A percentile compares a stretch with the other conserved stretches of the same genome.
These are phyloP conservation scores for Emydoidea blandingii DNA, from an alignment of 2,797 vertebrate species.

Conservation along the genomic window DNA sequence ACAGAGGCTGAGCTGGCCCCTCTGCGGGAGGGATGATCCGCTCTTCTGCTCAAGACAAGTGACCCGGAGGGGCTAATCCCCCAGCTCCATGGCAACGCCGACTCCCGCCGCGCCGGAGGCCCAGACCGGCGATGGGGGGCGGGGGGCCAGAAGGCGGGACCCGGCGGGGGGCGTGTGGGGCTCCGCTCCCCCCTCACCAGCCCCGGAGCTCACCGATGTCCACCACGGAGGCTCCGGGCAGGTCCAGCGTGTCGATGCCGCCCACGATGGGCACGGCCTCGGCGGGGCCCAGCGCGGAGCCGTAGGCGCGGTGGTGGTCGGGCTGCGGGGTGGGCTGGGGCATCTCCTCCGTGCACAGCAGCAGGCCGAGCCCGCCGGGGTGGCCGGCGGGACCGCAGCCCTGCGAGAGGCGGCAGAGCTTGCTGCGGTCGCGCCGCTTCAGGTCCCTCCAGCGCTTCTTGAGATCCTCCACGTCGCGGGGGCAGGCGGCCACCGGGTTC, in stretches of 20 bases:
- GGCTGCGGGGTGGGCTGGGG: slow-evolving; percentile 26
- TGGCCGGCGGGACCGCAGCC: slow-evolving; percentile 42
- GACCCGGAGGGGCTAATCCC: background rate
- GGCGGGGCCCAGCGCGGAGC: slow-evolving; percentile 16
- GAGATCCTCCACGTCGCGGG: slow-evolving; percentile 73
- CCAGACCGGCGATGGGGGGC: background rate
- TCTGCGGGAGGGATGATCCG: background rate
- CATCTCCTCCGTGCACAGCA: slow-evolving; percentile 30
- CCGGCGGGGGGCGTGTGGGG: background rate
- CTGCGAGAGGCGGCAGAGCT: slow-evolving; percentile 65
- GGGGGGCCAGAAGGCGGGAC: too few relatives aligned
- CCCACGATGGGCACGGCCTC: slow-evolving; percentile 70
- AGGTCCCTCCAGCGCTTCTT: slow-evolving; percentile 76
- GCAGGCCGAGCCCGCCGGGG: slow-evolving; percentile 54
- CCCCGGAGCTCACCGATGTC: slow-evolving; percentile 57
- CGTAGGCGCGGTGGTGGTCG: slow-evolving; percentile 10
- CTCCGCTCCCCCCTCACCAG: background rate
- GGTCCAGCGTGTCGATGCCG: slow-evolving; percentile 74
- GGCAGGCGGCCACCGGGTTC: slow-evolving; percentile 66
- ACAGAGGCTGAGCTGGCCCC: background rate
- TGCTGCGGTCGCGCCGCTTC: slow-evolving; percentile 74
- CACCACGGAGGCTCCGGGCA: slow-evolving; percentile 56
- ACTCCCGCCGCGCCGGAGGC: background rate
- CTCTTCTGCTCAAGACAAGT: too few relatives aligned
- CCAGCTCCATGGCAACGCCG: background rate